A percentile compares a stretch with the other conserved stretches of the same genome.
These are phyloP conservation scores for Hylaeus volcanicus DNA, from an alignment of 1,140 invertebrate genomes.

Conservation along the genomic window DNA sequence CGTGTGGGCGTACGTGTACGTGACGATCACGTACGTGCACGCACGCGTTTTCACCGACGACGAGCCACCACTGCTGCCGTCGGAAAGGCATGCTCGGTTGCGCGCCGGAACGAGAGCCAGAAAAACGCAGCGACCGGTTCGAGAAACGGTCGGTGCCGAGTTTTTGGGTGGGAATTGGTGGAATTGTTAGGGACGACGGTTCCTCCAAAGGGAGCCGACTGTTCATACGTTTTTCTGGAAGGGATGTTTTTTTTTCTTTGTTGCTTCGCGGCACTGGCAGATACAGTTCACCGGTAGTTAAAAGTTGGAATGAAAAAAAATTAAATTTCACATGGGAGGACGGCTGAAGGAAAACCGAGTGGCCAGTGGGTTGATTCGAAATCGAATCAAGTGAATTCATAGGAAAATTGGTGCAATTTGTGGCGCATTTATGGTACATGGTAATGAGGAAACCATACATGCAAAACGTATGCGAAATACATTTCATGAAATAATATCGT, in stretches of 20 bases:
- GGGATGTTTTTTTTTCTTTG: background rate
- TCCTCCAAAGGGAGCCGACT: conserved; percentile 15
- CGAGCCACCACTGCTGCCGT: conserved; percentile 20
- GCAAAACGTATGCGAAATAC: too few species aligned
- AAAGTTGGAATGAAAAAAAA: background rate
- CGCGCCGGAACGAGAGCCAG: conserved; percentile 39
- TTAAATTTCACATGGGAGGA: background rate
- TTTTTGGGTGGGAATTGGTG: conserved; percentile 34
- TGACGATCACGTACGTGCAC: conserved; percentile 38
- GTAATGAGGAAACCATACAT: too few species aligned
- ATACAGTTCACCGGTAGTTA: too few species aligned
- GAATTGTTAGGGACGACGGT: conserved; percentile 11
- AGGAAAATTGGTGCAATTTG: background rate
- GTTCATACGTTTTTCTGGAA: background rate
- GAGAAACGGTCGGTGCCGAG: conserved; percentile 10
- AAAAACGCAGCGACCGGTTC: conserved; percentile 43
- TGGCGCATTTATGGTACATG: background rate
- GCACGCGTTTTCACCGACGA: conserved; percentile 24
- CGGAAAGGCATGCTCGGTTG: conserved; percentile 56
- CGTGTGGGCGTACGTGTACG: conserved; percentile 47
- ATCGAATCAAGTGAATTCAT: background rate
- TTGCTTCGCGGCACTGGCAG: background rate
- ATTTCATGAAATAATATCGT: too few species aligned
- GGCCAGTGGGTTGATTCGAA: background rate
- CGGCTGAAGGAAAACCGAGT: background rate